Percentiles rank a stretch among this genome's conserved stretches.
Evolutionary conservation across 1,140 invertebrate species (phyloP).

Genomic region (Tigriopus japonicus): DNA sequence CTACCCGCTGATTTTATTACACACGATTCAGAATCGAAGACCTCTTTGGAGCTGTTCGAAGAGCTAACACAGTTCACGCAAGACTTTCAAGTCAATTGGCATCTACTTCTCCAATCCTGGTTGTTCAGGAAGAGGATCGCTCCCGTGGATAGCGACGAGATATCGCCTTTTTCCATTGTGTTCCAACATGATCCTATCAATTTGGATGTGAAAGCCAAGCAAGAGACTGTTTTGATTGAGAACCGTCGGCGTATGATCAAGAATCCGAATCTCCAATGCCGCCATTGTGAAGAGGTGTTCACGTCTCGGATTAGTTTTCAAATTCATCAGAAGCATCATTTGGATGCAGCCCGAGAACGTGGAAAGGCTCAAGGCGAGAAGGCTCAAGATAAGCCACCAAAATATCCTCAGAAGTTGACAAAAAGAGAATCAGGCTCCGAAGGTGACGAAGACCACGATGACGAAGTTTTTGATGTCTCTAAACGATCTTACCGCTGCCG

Average conservation of each 20-base stretch:
- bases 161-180: background rate
- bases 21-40: too few relatives aligned
- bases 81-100: background rate
- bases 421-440: background rate
- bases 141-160: background rate
- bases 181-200: background rate
- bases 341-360: conserved; percentile 20
- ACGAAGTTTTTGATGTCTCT: conserved; percentile 1
- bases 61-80: too few relatives aligned
- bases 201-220: background rate
- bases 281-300: conserved; percentile 23
- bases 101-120: background rate
- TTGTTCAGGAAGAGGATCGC: background rate
- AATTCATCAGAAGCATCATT: conserved; percentile 24
- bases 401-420: background rate
- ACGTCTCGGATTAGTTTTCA: conserved; percentile 25
- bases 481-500: background rate
- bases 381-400: conserved; percentile 1
- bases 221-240: background rate
- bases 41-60: too few relatives aligned
- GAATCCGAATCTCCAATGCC: conserved; percentile 20
- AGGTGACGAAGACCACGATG: background rate
- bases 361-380: conserved; percentile 21
- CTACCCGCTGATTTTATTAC: too few relatives aligned
- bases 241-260: background rate